Percentiles rank a stretch among this genome's conserved stretches.
Conservation (phyloP, 2,888 invertebrate species). For the Trilocha varians region DNA sequence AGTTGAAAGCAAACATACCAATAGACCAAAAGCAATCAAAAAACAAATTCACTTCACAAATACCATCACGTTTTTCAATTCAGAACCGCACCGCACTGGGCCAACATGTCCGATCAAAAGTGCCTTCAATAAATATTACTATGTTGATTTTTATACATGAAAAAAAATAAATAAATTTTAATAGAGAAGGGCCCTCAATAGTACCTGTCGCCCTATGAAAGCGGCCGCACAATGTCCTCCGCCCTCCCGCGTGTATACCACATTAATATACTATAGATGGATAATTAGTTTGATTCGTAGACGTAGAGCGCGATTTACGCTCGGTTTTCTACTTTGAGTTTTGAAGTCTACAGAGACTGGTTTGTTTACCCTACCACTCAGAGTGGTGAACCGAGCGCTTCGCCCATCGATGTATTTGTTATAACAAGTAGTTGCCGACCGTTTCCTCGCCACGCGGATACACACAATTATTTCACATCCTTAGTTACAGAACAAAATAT, state of each 20-base stretch:
- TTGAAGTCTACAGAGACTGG: too few relatives aligned
- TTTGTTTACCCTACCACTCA: too few relatives aligned
- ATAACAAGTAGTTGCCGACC: slow-evolving; percentile 66
- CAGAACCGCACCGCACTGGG: slow-evolving; percentile 82
- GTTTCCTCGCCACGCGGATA: slow-evolving; percentile 47
- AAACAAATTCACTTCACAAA: slow-evolving; percentile 24
- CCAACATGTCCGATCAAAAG: slow-evolving; percentile 95
- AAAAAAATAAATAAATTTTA: slow-evolving; percentile 78
- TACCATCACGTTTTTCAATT: slow-evolving; percentile 38
- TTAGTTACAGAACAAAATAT: slow-evolving; percentile 49
- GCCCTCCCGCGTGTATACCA: slow-evolving; percentile 33
- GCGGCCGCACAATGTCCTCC: slow-evolving; percentile 48
- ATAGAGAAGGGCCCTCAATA: slow-evolving; percentile 91
- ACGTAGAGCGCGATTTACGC: slow-evolving; percentile 56
- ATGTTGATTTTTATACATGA: slow-evolving; percentile 83
- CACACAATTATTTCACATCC: slow-evolving; percentile 56
- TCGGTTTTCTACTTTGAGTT: too few relatives aligned
- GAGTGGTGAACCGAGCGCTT: slow-evolving; percentile 28
- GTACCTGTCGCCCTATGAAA: slow-evolving; percentile 83
- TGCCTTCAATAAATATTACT: slow-evolving; percentile 82
- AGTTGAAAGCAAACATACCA: slow-evolving; percentile 82
- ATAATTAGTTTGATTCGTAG: slow-evolving; percentile 73
- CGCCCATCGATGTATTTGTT: slow-evolving; percentile 66
- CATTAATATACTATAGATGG: slow-evolving; percentile 70
- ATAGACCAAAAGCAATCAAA: slow-evolving; percentile 46